Evolutionary conservation across 2,113 vertebrate genomes (phyloP).

Genomic region (Petrocephalus microphthalmus): DNA sequence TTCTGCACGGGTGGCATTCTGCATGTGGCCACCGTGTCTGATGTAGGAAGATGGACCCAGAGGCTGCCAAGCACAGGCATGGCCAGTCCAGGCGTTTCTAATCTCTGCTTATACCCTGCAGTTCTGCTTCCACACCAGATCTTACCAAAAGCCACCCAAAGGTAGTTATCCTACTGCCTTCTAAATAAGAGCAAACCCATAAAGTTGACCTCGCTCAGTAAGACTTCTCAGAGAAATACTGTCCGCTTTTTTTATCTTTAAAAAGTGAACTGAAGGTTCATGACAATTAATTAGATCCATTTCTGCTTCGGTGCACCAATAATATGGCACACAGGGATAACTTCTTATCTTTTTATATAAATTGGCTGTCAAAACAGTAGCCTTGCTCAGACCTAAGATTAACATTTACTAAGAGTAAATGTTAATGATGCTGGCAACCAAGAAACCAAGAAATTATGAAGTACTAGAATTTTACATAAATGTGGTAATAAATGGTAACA

Average conservation of each 20-base stretch:
- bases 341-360: background rate
- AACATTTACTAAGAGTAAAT: background rate
- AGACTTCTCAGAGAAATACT: background rate
- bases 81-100: background rate
- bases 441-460: background rate
- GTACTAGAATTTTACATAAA: background rate
- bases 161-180: background rate
- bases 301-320: background rate
- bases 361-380: background rate
- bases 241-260: background rate
- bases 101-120: background rate
- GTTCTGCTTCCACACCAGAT: background rate
- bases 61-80: background rate
- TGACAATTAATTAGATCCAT: background rate
- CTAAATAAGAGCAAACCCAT: background rate
- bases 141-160: background rate
- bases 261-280: background rate
- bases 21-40: background rate
- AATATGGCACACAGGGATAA: background rate
- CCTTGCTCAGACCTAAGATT: background rate
- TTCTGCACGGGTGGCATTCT: background rate
- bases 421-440: background rate
- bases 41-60: background rate
- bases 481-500: background rate
- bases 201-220: background rate